Evolutionary conservation across 2,797 vertebrate genomes (phyloP).

Genomic region (Rhinichthys osculus): DNA sequence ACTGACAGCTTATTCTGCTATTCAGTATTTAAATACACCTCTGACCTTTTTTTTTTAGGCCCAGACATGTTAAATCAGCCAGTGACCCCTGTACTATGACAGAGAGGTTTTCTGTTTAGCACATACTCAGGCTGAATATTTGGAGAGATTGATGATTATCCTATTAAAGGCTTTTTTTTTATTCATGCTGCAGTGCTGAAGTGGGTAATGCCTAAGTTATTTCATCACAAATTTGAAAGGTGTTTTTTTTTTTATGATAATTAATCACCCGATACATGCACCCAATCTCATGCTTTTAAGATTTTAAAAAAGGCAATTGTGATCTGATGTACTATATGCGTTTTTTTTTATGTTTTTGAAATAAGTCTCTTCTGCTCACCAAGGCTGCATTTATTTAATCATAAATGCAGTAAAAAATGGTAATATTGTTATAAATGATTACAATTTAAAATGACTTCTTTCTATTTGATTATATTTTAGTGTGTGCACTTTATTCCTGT

Average conservation of each 20-base stretch:
- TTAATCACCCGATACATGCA: neutral
- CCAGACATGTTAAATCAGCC: slow-evolving; percentile 13
- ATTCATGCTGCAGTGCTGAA: neutral
- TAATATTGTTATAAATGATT: neutral
- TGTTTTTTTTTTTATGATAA: neutral
- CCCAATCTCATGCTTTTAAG: neutral
- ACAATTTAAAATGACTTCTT: neutral
- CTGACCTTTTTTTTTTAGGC: neutral
- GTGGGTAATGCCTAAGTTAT: neutral
- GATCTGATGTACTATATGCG: neutral
- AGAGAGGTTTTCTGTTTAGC: neutral
- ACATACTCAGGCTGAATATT: neutral
- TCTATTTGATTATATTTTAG: neutral
- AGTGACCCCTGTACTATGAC: neutral
- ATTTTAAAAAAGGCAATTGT: neutral
- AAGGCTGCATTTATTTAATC: neutral
- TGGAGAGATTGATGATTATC: neutral
- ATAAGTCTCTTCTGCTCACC: neutral
- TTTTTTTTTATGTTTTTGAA: neutral
- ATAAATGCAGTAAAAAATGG: neutral
- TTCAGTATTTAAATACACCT: neutral
- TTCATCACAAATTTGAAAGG: neutral
- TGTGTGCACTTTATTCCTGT: neutral
- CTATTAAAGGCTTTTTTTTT: neutral
- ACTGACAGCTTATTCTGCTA: neutral